Base-by-base conservation (phyloP, 2,113 vertebrate genomes). In the Saguinus midas region DNA sequence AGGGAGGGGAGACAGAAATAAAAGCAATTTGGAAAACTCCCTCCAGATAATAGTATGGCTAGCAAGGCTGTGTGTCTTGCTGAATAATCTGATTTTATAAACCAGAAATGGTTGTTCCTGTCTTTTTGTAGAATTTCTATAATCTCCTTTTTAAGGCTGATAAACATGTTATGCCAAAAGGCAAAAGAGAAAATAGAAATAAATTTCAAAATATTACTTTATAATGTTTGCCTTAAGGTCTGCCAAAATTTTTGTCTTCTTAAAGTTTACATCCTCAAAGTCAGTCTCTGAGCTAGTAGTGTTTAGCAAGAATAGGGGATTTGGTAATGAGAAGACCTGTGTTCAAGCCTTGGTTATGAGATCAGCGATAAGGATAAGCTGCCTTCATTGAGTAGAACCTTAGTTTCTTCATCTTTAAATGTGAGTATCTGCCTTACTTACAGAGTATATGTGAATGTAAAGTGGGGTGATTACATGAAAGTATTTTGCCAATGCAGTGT, bases 1-100 rank as follows among this genome's bases (percentile, higher is more conserved):
- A 50, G 58, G 23, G 18, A 25, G 2, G 1, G 12, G n/a, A 81
- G 82, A 45, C 32, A 68, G 35, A 43, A 87, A 73, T 80, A 72
- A 91, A 32, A 93, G 10, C 27, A 73, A 27, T 82, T 95, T 75
- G 27, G 88, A 73, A 92, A 83, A 84, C 61, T 94, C 70, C 91
- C 16, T 61, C 23, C 79, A 45, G 23, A 55, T 14, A 64, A 2
- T 32, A 90, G n/a, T 1, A 2, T 83, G 32, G 32, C 40, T 37
- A 52, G 37, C 45, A 94, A 48, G 76, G 43, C n/a, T 84, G 11
- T 25, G 2, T 5, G 48, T 61, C 32, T 66, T 94, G 61, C 40
- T 76, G 21, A 96, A 32, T 75, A 32, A 70, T 80, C 27, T 32
- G 68, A 1, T 80, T 84, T 72, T 87, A 20, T 45, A 37, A 93